Base-by-base conservation (phyloP, 2,888 invertebrate genomes). In the Torymus aiolomorphi region DNA sequence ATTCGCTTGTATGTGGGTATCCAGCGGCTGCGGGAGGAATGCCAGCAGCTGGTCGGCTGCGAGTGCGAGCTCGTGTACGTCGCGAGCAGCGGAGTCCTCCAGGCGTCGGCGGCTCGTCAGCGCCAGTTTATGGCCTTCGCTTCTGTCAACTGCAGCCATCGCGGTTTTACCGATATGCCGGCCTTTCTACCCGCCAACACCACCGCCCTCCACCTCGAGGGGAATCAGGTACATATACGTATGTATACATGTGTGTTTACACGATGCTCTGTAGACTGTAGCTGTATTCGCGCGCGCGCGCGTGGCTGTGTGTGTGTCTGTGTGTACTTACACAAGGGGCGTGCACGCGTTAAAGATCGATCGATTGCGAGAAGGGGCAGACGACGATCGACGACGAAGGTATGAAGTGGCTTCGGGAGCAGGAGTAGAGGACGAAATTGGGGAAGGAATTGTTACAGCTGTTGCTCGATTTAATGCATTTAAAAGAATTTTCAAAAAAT, bases 91-190 rank as follows among this genome's bases (percentile, higher is more conserved):
- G 83, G 88, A 89, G 57, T 24, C 18, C 61, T 56, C 91, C 83
- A 88, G 89, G 62, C 57, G 12, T 52, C 20, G 24, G n/a, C 24
- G 74, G 52, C 78, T 75, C 78, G 76, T 63, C 86, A 86, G 76
- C 85, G 82, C n/a, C 87, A 87, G 78, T 88, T 93, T 67, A 92
- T 93, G 82, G 95, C 95, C 0, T 92, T 95, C 78, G 94, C 94
- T 71, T 93, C 94, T 2, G 94, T 95, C 54, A 93, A 95, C 89
- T 96, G 96, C 87, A 92, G 94, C 13, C 85, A 91, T 61, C 91
- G 92, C 71, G 91, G 91, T 54, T 89, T 95, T 63, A 91, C 89
- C 0, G 90, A 91, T 62, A 92, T 95, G 75, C 95, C 95, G 0
- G 84, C 89, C 13, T 91, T 91, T 4, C 89, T 96, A 24, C 95